These are phyloP conservation scores for Drosophila testacea DNA, from an alignment of 2,888 invertebrate genomes.

Conservation along the genomic window DNA sequence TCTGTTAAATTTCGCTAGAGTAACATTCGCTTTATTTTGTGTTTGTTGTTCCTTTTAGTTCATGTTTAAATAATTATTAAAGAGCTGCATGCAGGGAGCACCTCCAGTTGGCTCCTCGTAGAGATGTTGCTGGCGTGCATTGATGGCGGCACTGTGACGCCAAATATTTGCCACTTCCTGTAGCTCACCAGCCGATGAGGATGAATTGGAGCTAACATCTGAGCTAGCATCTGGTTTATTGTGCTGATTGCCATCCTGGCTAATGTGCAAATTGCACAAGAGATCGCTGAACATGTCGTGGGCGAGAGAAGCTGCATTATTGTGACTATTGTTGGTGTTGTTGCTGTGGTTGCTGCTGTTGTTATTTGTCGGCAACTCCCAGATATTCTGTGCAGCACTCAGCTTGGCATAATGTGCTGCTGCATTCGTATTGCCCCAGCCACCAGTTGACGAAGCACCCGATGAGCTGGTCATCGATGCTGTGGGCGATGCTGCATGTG, in stretches of 20 bases:
- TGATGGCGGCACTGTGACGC: constrained; percentile 56
- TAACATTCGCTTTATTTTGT: constrained; percentile 48
- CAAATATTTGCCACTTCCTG: constrained; percentile 70
- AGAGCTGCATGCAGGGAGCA: constrained; percentile 87
- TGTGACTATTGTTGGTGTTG: constrained; percentile 47
- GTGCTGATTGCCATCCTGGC: constrained; percentile 51
- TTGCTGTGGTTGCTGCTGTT: constrained; percentile 54
- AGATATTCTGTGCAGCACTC: constrained; percentile 77
- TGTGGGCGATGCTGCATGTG: constrained; percentile 77
- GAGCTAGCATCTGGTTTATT: constrained; percentile 54
- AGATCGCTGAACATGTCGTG: constrained; percentile 83
- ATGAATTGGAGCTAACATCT: constrained; percentile 79
- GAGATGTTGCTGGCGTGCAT: constrained; percentile 44
- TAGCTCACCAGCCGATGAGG: constrained; percentile 66
- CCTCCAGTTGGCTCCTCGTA: constrained; percentile 61
- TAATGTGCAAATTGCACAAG: constrained; percentile 80
- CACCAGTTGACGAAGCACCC: constrained; percentile 67
- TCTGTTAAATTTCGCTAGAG: constrained; percentile 63
- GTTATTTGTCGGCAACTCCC: constrained; percentile 76
- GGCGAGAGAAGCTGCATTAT: constrained; percentile 42
- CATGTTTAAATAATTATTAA: constrained; percentile 88
- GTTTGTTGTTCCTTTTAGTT: constrained; percentile 84
- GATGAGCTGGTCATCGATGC: constrained; percentile 76
- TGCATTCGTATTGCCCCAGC: constrained; percentile 33
- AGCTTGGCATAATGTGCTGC: constrained; percentile 74